phyloP scores from a whole-genome alignment of 2,888 invertebrate species.

The Xanthia icteritia region DNA sequence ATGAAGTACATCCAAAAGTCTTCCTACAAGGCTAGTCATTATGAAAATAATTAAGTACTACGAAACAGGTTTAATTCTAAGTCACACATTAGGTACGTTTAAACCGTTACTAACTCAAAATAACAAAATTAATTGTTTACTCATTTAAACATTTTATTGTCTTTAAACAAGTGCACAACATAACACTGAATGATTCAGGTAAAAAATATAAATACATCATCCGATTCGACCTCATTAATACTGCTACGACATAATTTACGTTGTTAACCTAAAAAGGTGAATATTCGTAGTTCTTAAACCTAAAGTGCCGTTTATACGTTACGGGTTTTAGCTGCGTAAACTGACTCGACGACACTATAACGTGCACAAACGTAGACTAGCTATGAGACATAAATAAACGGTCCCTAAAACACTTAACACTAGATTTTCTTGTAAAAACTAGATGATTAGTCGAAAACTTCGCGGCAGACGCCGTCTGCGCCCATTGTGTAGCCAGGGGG shows the following conservation, averaged over 20 bases:
- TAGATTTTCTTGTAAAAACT: background rate
- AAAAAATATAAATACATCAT: constrained; percentile 41
- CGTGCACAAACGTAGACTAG: constrained; percentile 2
- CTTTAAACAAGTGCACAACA: constrained; percentile 9
- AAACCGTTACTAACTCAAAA: background rate
- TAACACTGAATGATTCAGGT: constrained; percentile 40
- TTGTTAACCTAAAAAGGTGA: constrained; percentile 26
- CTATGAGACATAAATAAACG: constrained; percentile 23
- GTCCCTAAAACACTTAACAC: constrained; percentile 26
- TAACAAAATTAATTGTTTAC: background rate
- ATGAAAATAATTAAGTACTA: constrained; percentile 1
- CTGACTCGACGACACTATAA: constrained; percentile 22
- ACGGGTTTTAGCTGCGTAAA: constrained; percentile 19
- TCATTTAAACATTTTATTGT: constrained; percentile 32
- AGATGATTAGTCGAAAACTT: constrained; percentile 69
- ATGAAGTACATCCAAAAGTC: background rate
- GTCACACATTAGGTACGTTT: background rate
- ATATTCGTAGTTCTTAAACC: constrained; percentile 31
- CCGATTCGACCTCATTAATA: constrained; percentile 67
- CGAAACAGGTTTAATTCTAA: constrained; percentile 9
- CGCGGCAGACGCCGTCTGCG: constrained; percentile 76
- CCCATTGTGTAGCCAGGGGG: constrained; percentile 74
- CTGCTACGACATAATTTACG: constrained; percentile 51
- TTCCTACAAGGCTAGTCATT: constrained; percentile 24
- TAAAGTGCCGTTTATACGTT: constrained; percentile 23